A percentile compares a stretch with the other conserved stretches of the same genome.
phyloP scores from a whole-genome alignment of 64 coral and sea anemone genomes.

The Cladopsammia gracilis region DNA sequence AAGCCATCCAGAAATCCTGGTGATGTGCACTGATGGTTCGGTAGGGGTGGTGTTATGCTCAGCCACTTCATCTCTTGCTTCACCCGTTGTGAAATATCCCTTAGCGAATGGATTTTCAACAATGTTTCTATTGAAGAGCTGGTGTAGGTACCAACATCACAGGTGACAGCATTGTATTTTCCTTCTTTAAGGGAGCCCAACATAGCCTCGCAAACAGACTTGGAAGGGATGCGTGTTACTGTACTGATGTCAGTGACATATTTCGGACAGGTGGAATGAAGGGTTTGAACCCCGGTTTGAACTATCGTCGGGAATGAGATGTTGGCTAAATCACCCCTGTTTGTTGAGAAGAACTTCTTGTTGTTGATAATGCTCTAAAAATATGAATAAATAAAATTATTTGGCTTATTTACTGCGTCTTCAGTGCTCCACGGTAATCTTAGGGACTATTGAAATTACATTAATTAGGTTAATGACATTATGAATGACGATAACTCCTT shows the following conservation, averaged over 20 bases:
- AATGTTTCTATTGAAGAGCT: slow-evolving; percentile 42
- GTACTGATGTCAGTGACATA: slow-evolving; percentile 49
- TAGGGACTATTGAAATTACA: too few species aligned
- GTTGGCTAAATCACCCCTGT: slow-evolving; percentile 18
- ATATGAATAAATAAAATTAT: too few species aligned
- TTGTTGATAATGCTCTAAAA: slow-evolving; percentile 28
- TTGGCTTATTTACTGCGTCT: too few species aligned
- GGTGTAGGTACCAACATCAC: slow-evolving; percentile 48
- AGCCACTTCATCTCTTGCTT: slow-evolving; percentile 54
- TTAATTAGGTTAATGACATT: too few species aligned
- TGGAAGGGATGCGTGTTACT: slow-evolving; percentile 47
- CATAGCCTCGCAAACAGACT: slow-evolving; percentile 51
- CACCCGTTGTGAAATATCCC: slow-evolving; percentile 14
- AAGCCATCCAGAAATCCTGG: slow-evolving; percentile 16
- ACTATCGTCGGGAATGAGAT: slow-evolving; percentile 22
- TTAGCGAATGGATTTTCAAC: slow-evolving; percentile 57
- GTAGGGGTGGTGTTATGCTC: background rate
- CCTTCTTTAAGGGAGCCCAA: slow-evolving; percentile 3
- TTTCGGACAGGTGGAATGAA: slow-evolving; percentile 12
- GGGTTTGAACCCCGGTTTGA: slow-evolving; percentile 13
- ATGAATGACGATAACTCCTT: too few species aligned
- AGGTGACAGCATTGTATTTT: slow-evolving; percentile 48
- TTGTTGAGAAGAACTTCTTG: slow-evolving; percentile 33
- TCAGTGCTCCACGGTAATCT: too few species aligned
- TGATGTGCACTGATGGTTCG: slow-evolving; percentile 25